Base-by-base conservation (phyloP, 2,797 vertebrate species). In the Chaunax sp. region DNA sequence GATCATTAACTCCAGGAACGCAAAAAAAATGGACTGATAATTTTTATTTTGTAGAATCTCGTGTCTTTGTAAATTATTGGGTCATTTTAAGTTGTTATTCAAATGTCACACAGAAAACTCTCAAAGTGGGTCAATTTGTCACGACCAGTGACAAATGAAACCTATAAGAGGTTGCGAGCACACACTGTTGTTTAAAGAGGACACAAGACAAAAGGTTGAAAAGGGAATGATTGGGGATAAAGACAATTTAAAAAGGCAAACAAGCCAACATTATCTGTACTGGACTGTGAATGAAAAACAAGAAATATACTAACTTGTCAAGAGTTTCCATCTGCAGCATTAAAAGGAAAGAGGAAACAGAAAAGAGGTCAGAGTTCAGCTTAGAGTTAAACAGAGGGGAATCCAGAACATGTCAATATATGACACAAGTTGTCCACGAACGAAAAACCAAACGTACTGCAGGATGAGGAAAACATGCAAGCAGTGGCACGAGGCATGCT, bases 231-330 rank as follows among this genome's bases (percentile, higher is more conserved):
- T n/a, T n/a, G n/a, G n/a, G n/a, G n/a, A n/a, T n/a, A n/a, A n/a
- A n/a, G n/a, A n/a, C n/a, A n/a, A n/a, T n/a, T n/a, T n/a, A n/a
- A 11, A 35, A 35, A 35, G 33, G 33, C 33, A 35, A 35, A 35
- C 33, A 35, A 35, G 10, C 33, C 33, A 35, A 16, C 38, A 40
- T 40, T 40, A 16, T 40, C 14, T 40, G 14, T 14, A 40, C 38
- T 16, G 15, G 14, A 15, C 14, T 43, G 12, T 12, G 13, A 54
- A 35, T 44, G 6, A 80, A 62, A 65, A 56, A 71, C 50, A 54
- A 74, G 79, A 91, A 51, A 69, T 90, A 92, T 97, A 99, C 97
- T 98, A 94, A 99, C 98, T 99, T 98, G 93, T 97, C 96, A 91
- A 90, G 87, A 90, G 87, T 91, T 93, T 97, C 96, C 96, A 95